These are phyloP conservation scores for Tillus elongatus DNA, from an alignment of 2,888 invertebrate genomes.

Conservation along the genomic window DNA sequence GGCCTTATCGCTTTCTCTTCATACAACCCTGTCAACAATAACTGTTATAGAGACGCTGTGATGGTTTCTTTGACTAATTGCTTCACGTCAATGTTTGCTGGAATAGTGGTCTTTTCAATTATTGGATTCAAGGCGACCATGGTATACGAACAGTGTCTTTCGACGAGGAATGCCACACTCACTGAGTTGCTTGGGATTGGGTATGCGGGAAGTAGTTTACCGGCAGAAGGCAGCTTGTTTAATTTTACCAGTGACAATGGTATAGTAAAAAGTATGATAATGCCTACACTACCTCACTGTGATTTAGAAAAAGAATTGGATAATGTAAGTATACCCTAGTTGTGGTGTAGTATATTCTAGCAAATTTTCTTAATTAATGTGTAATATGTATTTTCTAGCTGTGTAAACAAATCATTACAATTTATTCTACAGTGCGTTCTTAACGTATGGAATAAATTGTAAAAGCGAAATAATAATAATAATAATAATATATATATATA, in stretches of 20 bases:
- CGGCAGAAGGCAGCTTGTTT: conserved; percentile 49
- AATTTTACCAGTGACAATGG: conserved; percentile 46
- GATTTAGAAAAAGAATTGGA: conserved; percentile 79
- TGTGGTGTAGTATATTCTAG: too few relatives aligned
- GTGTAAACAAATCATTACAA: too few relatives aligned
- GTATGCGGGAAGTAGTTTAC: conserved; percentile 44
- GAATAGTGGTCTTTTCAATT: conserved; percentile 90
- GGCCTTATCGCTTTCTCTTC: conserved; percentile 94
- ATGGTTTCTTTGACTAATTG: conserved; percentile 90
- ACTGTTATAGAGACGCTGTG: conserved; percentile 88
- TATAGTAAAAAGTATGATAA: conserved; percentile 48
- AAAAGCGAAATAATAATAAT: too few relatives aligned
- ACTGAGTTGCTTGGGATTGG: conserved; percentile 48
- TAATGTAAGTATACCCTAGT: conserved; percentile 56
- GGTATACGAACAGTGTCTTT: conserved; percentile 69
- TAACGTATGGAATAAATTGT: too few relatives aligned
- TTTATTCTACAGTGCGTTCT: too few relatives aligned
- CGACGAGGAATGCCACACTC: conserved; percentile 53
- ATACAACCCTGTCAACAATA: conserved; percentile 94
- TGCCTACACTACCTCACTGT: conserved; percentile 64
- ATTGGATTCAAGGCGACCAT: conserved; percentile 87
- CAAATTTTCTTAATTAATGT: too few relatives aligned
- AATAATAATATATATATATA: too few relatives aligned
- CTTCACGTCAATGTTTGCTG: conserved; percentile 93
- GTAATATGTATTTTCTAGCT: too few relatives aligned